phyloP scores from a whole-genome alignment of 1,140 invertebrate species.

The Cherax quadricarinatus region DNA sequence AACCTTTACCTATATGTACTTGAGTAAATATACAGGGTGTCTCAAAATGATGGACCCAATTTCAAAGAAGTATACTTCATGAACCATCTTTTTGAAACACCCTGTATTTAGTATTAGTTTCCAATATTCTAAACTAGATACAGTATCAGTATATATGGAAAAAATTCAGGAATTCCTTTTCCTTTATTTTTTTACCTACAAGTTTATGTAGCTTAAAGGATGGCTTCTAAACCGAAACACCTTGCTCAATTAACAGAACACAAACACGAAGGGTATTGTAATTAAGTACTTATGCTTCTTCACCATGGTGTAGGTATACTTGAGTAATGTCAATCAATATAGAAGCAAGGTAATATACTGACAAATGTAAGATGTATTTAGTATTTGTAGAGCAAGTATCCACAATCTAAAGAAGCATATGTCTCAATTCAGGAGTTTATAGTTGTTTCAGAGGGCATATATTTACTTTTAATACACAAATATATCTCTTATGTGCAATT shows the following conservation, averaged over 20 bases:
- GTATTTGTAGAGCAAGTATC: not conserved
- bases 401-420: not conserved
- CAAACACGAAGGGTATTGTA: not conserved
- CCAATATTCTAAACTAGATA: too few species aligned
- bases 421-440: not conserved
- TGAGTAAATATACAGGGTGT: too few species aligned
- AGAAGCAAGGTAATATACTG: not conserved
- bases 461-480: not conserved
- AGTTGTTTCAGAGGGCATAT: not conserved
- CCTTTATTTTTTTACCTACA: not conserved
- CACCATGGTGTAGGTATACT: not conserved
- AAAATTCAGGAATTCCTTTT: too few species aligned
- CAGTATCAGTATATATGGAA: too few species aligned
- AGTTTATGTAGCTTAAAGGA: not conserved
- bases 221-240: not conserved
- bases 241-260: not conserved
- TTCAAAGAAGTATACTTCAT: too few species aligned
- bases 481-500: conserved; percentile 3
- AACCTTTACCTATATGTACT: too few species aligned
- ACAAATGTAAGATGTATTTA: not conserved
- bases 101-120: too few species aligned
- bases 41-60: too few species aligned
- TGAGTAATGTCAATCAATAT: not conserved
- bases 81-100: too few species aligned
- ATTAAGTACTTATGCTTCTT: conserved; percentile 10